Evolutionary conservation across 1,140 invertebrate genomes (phyloP).

Genomic region (Tigriopus japonicus): DNA sequence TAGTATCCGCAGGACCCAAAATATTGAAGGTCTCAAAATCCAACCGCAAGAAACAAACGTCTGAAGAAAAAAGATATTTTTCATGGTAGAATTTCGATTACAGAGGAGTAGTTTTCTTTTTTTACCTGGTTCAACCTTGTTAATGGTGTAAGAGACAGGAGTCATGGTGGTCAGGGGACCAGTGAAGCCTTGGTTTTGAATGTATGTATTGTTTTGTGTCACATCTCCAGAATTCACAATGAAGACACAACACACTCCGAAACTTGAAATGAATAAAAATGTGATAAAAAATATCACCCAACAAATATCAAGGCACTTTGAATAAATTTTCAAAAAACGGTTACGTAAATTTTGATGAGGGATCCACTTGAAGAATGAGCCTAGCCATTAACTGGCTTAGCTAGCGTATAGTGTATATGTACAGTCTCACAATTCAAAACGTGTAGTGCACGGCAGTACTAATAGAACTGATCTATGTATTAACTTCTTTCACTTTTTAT

Average conservation of each 20-base stretch:
- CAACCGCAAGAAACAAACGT: neutral
- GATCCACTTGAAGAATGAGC: neutral
- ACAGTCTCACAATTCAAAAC: no score
- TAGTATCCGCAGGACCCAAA: neutral
- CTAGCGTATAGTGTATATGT: no score
- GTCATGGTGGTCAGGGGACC: neutral
- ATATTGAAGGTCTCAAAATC: slow-evolving; percentile 8
- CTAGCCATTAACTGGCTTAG: no score
- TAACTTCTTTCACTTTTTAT: no score
- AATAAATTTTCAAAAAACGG: neutral
- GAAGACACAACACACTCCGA: neutral
- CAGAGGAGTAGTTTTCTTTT: no score
- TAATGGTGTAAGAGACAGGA: neutral
- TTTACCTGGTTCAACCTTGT: neutral
- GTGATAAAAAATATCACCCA: neutral
- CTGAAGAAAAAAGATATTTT: neutral
- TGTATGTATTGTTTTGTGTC: neutral
- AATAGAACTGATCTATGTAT: no score
- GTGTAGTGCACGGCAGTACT: no score
- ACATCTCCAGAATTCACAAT: neutral
- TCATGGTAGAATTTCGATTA: neutral
- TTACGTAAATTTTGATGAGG: neutral
- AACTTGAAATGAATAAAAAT: no score
- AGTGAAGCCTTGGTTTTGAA: neutral
- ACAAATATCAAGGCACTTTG: neutral